Evolutionary conservation across 2,113 vertebrate species (phyloP).

Genomic region (Leucosticte australis): DNA sequence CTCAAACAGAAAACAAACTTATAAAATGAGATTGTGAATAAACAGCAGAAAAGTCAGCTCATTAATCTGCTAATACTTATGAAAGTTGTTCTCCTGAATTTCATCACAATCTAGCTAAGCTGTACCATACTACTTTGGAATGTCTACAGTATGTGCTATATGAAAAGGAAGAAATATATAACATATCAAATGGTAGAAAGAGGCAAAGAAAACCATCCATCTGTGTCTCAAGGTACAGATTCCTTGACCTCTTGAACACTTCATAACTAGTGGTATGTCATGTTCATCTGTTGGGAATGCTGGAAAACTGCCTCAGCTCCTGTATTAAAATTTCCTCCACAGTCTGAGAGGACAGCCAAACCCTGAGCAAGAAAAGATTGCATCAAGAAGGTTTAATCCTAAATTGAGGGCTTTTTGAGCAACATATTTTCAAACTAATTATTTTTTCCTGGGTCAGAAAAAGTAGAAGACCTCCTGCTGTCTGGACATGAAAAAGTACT

Average conservation of each 20-base stretch:
- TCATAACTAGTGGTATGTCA: neutral
- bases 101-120: neutral
- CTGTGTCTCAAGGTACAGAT: neutral
- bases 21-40: neutral
- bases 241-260: neutral
- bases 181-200: neutral
- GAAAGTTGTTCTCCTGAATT: neutral
- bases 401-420: neutral
- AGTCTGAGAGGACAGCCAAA: neutral
- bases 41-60: neutral
- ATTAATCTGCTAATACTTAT: neutral
- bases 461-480: neutral
- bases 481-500: neutral
- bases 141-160: neutral
- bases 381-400: neutral
- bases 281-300: neutral
- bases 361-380: neutral
- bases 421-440: neutral
- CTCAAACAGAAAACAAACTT: conserved; percentile 23
- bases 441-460: neutral
- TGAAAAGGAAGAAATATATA: neutral
- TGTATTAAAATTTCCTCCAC: neutral
- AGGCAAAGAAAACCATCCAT: neutral
- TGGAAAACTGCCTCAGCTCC: neutral
- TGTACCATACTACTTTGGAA: neutral